Percentiles rank a stretch among this genome's conserved stretches.
These are phyloP conservation scores for Rhinolophus sinicus DNA, from an alignment of 2,113 vertebrate genomes.

Conservation along the genomic window DNA sequence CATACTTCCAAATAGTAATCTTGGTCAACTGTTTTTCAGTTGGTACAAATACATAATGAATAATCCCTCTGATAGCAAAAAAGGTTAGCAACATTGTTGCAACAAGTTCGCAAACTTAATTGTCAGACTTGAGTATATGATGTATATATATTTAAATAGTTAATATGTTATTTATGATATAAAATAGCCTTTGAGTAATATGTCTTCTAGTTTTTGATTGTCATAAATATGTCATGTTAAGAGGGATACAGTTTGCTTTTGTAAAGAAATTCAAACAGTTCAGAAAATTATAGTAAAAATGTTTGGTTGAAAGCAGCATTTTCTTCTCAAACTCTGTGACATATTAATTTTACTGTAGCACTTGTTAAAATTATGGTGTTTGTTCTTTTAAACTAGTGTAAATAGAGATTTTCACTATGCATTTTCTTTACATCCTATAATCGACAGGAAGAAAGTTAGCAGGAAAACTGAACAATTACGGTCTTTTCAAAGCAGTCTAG, in stretches of 20 bases:
- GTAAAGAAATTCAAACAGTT: neutral
- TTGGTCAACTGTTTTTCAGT: too few species aligned
- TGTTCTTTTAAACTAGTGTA: neutral
- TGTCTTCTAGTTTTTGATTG: neutral
- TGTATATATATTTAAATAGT: neutral
- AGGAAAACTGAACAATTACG: neutral
- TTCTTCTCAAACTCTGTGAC: neutral
- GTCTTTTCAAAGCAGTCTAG: neutral
- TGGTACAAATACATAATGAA: too few species aligned
- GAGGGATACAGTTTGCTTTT: neutral
- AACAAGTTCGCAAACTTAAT: too few species aligned
- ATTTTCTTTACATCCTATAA: neutral
- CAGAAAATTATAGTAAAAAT: neutral
- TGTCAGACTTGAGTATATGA: too few species aligned
- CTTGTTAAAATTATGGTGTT: slow-evolving; percentile 5
- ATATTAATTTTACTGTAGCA: neutral
- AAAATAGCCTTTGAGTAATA: neutral
- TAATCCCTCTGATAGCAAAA: too few species aligned
- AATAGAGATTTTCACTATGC: neutral
- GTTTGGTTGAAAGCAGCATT: neutral
- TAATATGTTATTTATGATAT: neutral
- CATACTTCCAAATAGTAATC: too few species aligned
- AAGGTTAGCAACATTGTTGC: too few species aligned
- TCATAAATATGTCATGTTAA: neutral
- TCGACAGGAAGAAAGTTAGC: neutral